Percentiles rank a stretch among this genome's conserved stretches.
These are phyloP conservation scores for Brachyhypopomus gauderio DNA, from an alignment of 2,113 vertebrate genomes.

Conservation along the genomic window DNA sequence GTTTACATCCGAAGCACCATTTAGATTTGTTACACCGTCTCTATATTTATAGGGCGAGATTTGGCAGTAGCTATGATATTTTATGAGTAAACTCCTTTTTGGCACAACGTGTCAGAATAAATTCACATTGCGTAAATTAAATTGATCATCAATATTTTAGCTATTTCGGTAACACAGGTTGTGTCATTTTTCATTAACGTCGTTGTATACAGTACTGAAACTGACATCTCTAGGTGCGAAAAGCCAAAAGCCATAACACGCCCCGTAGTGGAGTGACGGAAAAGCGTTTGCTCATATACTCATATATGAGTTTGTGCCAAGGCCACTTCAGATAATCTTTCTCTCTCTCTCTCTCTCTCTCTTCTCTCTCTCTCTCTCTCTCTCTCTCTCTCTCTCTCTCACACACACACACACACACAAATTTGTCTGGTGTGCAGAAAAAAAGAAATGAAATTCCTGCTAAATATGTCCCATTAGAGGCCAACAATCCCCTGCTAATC, in stretches of 20 bases:
- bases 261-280: conserved; percentile 60
- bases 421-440: neutral
- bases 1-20: no score
- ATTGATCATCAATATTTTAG: no score
- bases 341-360: conserved; percentile 10
- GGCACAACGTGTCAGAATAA: no score
- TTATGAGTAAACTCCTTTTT: no score
- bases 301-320: conserved; percentile 8
- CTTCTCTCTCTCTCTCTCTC: no score
- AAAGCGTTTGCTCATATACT: conserved; percentile 4
- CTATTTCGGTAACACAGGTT: neutral
- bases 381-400: no score
- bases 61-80: no score
- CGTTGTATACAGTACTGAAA: conserved; percentile 4
- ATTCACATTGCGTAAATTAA: no score
- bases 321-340: neutral
- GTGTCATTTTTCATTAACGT: neutral
- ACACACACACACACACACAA: no score
- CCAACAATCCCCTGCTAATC: neutral
- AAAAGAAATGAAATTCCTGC: conserved; percentile 19
- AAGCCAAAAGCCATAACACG: conserved; percentile 53
- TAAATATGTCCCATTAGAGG: conserved; percentile 1
- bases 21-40: no score
- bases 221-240: conserved; percentile 23
- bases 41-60: no score